These are phyloP conservation scores for Pocillopora meandrina DNA, from an alignment of 92 coral and sea anemone species.

Conservation along the genomic window DNA sequence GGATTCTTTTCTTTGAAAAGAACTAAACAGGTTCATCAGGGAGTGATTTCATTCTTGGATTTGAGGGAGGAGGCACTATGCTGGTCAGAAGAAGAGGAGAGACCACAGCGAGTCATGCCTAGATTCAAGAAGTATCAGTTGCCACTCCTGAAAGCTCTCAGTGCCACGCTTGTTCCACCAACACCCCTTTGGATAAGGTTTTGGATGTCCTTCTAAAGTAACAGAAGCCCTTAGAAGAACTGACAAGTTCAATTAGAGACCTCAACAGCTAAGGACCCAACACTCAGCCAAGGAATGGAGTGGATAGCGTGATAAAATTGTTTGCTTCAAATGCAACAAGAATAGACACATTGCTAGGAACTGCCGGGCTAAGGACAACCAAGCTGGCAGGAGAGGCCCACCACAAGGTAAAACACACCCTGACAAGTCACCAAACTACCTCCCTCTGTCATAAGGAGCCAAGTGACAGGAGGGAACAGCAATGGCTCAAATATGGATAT, in stretches of 20 bases:
- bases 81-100: conserved; percentile 49
- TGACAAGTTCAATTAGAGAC: conserved; percentile 8
- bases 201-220: conserved; percentile 20
- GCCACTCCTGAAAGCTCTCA: neutral
- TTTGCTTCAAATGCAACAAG: conserved; percentile 2
- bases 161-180: conserved; percentile 14
- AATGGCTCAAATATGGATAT: conserved; percentile 13
- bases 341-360: conserved; percentile 45
- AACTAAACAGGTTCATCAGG: conserved; percentile 42
- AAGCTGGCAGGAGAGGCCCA: conserved; percentile 6
- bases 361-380: conserved; percentile 26
- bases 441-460: no score
- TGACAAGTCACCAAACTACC: conserved; percentile 23
- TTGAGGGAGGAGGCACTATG: conserved; percentile 37
- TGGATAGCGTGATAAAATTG: neutral
- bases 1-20: conserved; percentile 20
- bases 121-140: neutral
- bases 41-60: conserved; percentile 30
- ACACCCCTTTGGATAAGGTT: conserved; percentile 32
- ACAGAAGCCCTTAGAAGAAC: conserved; percentile 27
- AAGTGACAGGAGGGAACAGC: conserved; percentile 32
- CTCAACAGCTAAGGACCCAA: conserved; percentile 14
- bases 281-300: no score
- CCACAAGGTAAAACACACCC: neutral
- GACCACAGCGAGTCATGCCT: conserved; percentile 11